These are phyloP conservation scores for Hipparchia semele DNA, from an alignment of 2,888 invertebrate genomes.

Conservation along the genomic window DNA sequence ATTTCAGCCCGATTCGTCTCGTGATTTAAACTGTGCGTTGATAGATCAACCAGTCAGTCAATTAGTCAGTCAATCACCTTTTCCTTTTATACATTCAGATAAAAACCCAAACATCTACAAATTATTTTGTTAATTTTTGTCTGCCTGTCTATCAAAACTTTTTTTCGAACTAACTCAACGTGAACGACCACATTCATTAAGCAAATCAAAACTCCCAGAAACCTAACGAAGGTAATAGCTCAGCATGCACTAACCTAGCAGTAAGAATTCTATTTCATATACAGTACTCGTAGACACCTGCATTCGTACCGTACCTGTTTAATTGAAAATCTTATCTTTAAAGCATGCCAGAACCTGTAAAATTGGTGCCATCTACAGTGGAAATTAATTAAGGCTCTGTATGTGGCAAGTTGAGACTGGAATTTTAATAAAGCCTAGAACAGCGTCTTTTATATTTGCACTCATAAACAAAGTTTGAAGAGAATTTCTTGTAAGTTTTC, in stretches of 20 bases:
- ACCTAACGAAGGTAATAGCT: neutral
- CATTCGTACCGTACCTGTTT: neutral
- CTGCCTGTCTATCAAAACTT: no score
- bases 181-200: neutral
- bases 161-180: no score
- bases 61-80: no score
- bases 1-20: no score
- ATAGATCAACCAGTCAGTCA: no score
- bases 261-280: neutral
- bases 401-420: slow-evolving; percentile 18
- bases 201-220: neutral
- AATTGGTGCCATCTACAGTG: slow-evolving; percentile 30
- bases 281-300: neutral
- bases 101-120: no score
- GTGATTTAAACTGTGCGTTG: no score
- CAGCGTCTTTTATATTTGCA: slow-evolving; percentile 1
- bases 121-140: no score
- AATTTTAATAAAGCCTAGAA: slow-evolving; percentile 28
- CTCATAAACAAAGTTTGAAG: neutral
- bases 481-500: neutral
- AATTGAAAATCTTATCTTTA: slow-evolving; percentile 28
- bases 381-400: slow-evolving; percentile 32
- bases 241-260: neutral
- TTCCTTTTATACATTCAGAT: no score
- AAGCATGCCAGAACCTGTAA: slow-evolving; percentile 33